A percentile compares a stretch with the other conserved stretches of the same genome.
Conservation (phyloP, 1,140 invertebrate genomes). For the Ptiloglossa arizonensis region DNA sequence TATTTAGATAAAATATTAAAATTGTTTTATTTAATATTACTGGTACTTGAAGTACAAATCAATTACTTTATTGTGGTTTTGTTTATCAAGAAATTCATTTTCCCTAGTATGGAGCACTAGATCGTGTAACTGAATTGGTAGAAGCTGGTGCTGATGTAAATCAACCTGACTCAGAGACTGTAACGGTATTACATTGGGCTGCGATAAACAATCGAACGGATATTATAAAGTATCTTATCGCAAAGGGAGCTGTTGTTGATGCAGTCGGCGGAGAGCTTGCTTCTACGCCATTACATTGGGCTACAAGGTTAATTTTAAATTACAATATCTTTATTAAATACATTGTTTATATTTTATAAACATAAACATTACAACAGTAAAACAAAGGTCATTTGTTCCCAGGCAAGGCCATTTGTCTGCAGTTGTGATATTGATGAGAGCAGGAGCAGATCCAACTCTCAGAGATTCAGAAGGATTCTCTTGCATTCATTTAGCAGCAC, state of each 20-base stretch:
- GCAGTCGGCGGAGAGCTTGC: constrained; percentile 96
- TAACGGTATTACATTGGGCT: constrained; percentile 99
- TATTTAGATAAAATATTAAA: too few relatives aligned
- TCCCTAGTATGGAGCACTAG: constrained; percentile 91
- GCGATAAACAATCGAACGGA: constrained; percentile 98
- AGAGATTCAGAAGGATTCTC: constrained; percentile 97
- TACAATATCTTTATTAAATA: background rate
- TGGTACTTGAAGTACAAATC: constrained; percentile 14
- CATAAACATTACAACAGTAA: background rate
- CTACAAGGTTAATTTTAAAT: constrained; percentile 86
- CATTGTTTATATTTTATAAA: background rate
- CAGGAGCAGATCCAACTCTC: constrained; percentile 96
- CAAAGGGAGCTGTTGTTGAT: constrained; percentile 94
- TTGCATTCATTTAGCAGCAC: constrained; percentile 97
- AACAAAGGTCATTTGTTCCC: constrained; percentile 50
- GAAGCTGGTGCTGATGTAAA: constrained; percentile 95
- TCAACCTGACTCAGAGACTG: constrained; percentile 94
- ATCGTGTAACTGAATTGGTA: constrained; percentile 91
- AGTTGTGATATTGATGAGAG: constrained; percentile 94
- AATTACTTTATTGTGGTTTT: constrained; percentile 19
- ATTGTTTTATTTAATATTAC: too few relatives aligned
- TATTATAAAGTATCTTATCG: constrained; percentile 94
- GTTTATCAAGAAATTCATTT: constrained; percentile 35
- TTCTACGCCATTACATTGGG: constrained; percentile 99
- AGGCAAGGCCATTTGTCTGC: constrained; percentile 96